Evolutionary conservation across 2,888 invertebrate genomes (phyloP).

Genomic region (Tholera decimalis): DNA sequence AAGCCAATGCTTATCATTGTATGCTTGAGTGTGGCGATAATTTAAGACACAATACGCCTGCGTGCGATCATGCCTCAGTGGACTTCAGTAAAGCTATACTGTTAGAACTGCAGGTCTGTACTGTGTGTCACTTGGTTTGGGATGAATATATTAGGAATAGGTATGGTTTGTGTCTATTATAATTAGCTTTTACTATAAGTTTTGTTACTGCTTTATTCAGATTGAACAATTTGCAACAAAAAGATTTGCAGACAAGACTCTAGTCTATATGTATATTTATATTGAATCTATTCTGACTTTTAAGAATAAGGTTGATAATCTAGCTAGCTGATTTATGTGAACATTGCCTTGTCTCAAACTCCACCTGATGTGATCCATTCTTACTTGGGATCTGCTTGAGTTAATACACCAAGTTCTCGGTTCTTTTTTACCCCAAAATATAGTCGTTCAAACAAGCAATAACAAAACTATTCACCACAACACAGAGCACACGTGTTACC

Average conservation of each 20-base stretch:
- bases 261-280: no score
- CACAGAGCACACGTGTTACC: constrained; percentile 64
- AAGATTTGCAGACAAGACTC: not conserved
- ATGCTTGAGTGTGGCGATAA: constrained; percentile 48
- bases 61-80: constrained; percentile 43
- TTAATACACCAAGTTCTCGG: constrained; percentile 25
- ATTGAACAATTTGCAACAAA: not conserved
- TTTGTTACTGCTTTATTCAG: not conserved
- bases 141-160: not conserved
- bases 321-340: not conserved
- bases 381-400: constrained; percentile 3
- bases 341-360: not conserved
- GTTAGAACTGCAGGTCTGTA: constrained; percentile 21
- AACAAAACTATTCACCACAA: constrained; percentile 51
- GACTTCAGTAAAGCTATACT: constrained; percentile 14
- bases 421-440: constrained; percentile 36
- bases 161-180: constrained; percentile 5
- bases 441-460: constrained; percentile 52
- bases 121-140: constrained; percentile 10
- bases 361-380: constrained; percentile 11
- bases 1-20: constrained; percentile 44
- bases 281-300: no score
- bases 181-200: not conserved
- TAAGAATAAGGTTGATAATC: not conserved
- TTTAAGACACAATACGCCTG: constrained; percentile 51